Conservation (phyloP, 2,797 vertebrate species). For the Danio choprae region DNA sequence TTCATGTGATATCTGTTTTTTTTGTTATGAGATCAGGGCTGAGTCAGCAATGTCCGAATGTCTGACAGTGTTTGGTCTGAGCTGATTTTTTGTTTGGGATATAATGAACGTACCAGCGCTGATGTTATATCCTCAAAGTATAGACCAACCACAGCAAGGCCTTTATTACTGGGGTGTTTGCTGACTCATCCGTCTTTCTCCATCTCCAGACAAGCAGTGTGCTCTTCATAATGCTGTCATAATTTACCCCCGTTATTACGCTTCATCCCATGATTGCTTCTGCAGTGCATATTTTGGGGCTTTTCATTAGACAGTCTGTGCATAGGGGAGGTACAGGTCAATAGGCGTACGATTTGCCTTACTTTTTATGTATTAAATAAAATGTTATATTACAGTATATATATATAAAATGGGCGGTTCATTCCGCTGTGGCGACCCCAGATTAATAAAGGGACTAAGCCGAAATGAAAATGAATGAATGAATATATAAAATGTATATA, state of each 20-base stretch:
- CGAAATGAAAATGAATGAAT: too few relatives aligned
- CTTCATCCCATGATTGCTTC: constrained; percentile 21
- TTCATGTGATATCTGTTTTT: neutral
- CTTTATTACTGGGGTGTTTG: constrained; percentile 39
- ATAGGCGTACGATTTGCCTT: too few relatives aligned
- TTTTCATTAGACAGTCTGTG: neutral
- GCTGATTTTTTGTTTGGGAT: constrained; percentile 14
- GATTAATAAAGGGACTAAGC: too few relatives aligned
- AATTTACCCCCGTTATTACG: constrained; percentile 22
- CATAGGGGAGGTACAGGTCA: too few relatives aligned
- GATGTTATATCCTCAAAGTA: constrained; percentile 33
- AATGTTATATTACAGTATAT: too few relatives aligned
- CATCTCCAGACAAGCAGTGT: constrained; percentile 1
- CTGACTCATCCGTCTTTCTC: constrained; percentile 22
- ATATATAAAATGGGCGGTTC: too few relatives aligned
- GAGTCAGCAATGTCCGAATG: constrained; percentile 34
- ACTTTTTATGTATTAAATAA: too few relatives aligned
- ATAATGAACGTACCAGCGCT: constrained; percentile 24
- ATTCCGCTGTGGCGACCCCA: too few relatives aligned
- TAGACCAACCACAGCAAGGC: constrained; percentile 21
- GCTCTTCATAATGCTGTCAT: constrained; percentile 20
- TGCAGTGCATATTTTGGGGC: constrained; percentile 20
- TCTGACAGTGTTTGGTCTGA: constrained; percentile 15
- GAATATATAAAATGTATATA: too few relatives aligned
- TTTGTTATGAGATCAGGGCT: neutral